Evolutionary conservation across 2,797 vertebrate genomes (phyloP), one percentile per base, ranked within the genome.

Genomic region (Morus bassanus): DNA sequence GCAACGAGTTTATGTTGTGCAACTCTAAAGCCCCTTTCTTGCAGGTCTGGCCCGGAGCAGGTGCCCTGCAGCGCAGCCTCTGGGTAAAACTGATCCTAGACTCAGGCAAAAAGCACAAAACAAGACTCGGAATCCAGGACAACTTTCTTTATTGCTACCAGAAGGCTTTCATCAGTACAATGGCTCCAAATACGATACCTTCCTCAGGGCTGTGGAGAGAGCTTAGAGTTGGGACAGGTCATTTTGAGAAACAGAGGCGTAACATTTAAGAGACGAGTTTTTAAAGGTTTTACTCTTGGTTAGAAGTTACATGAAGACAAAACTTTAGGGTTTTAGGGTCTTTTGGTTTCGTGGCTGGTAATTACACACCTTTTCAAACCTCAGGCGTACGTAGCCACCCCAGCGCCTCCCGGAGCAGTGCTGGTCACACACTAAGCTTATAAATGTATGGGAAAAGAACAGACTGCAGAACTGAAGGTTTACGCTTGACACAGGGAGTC

Each of bases 111-210:
- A 95, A 96, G 33, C 48, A 94, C 43, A 16, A 7, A 56, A 78
- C 6, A 33, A 50, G 46, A 69, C 68, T 31, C 43, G 3, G 91
- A 81, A 30, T 89, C 96, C 97, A 98, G 98, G 98, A 98, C 98
- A 98, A 98, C 97, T 85, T 98, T 97, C 93, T 96, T 98, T 98
- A 98, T 98, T 98, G 98, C 98, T 98, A 98, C 98, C 98, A 98
- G 98, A 98, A 98, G 97, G 97, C 97, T 97, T 98, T 98, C 97
- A 97, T 95, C 97, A 97, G 96, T 92, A 97, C 97, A 97, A 96
- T 89, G 93, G 97, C 97, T 98, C 96, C 95, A 85, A 95, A 80
- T 88, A 95, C 89, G 13, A 95, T 98, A 97, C 98, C 97, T 97
- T 98, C 93, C 95, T 98, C 97, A 98, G 97, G 96, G 97, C 97